A percentile compares a stretch with the other conserved stretches of the same genome.
phyloP scores from a whole-genome alignment of 2,888 invertebrate genomes.

The Mesorhabditis spiculigera region DNA sequence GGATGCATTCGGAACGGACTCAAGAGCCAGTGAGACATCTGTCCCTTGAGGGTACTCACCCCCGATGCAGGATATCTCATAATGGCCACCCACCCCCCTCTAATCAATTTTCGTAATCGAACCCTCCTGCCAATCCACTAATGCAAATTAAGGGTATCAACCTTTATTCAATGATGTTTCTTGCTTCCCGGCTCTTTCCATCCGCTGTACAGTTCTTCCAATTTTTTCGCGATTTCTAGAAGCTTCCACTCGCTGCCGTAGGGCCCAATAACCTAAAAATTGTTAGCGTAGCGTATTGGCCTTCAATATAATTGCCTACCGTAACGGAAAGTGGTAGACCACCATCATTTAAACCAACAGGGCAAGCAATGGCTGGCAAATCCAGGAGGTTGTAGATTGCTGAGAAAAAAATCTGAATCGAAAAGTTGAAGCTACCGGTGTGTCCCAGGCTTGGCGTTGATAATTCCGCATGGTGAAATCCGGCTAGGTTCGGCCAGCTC shows the following conservation, averaged over 20 bases:
- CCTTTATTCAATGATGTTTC: background rate
- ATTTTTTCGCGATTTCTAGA: background rate
- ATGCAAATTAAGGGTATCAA: background rate
- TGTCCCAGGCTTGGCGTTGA: background rate
- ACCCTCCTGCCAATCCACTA: too few relatives aligned
- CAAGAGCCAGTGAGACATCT: too few relatives aligned
- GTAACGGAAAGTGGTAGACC: conserved; percentile 3
- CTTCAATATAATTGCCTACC: background rate
- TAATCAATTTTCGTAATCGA: too few relatives aligned
- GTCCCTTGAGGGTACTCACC: too few relatives aligned
- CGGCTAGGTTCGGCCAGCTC: background rate
- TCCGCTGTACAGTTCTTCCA: background rate
- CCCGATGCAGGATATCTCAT: too few relatives aligned
- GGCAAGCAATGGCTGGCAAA: background rate
- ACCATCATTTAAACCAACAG: background rate
- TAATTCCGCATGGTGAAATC: background rate
- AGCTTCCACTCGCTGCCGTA: background rate
- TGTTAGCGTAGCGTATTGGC: background rate
- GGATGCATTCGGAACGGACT: too few relatives aligned
- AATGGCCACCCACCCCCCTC: too few relatives aligned
- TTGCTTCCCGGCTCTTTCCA: background rate
- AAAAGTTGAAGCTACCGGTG: background rate
- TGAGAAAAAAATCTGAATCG: background rate
- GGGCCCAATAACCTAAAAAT: conserved; percentile 1
- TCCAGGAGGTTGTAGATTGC: conserved; percentile 1